These are phyloP conservation scores for Pammene fasciana DNA, from an alignment of 2,888 invertebrate species.

Conservation along the genomic window DNA sequence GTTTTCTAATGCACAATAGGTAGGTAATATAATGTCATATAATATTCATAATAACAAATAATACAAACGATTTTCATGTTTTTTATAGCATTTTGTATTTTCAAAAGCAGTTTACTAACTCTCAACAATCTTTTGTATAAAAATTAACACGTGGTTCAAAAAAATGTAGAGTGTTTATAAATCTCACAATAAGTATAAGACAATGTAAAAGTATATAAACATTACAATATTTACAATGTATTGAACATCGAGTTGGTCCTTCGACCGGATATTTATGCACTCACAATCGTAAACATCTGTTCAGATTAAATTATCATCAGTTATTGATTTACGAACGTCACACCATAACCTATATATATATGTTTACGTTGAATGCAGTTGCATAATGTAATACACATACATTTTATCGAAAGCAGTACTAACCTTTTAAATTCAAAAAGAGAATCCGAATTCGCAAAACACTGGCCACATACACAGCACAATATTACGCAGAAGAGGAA, in stretches of 20 bases:
- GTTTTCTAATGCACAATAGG: too few relatives aligned
- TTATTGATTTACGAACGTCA: slow-evolving; percentile 40
- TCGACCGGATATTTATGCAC: slow-evolving; percentile 47
- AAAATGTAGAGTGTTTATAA: not conserved
- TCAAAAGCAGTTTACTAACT: not conserved
- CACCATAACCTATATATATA: slow-evolving; percentile 12
- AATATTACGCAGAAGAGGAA: slow-evolving; percentile 63
- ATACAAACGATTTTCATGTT: not conserved
- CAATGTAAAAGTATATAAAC: slow-evolving; percentile 3
- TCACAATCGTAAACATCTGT: slow-evolving; percentile 50
- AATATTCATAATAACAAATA: too few relatives aligned
- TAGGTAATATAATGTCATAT: too few relatives aligned
- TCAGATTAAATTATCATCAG: slow-evolving; percentile 48
- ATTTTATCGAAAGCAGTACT: not conserved
- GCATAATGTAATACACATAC: slow-evolving; percentile 38
- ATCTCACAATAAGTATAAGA: not conserved
- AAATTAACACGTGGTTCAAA: slow-evolving; percentile 7
- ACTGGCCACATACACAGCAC: slow-evolving; percentile 62
- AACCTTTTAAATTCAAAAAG: slow-evolving; percentile 32
- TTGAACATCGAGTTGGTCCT: slow-evolving; percentile 28
- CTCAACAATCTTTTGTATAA: slow-evolving; percentile 1
- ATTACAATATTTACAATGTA: slow-evolving; percentile 4
- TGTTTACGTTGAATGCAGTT: slow-evolving; percentile 37
- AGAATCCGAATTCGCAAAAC: slow-evolving; percentile 39
- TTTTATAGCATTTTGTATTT: not conserved